A percentile compares a stretch with the other conserved stretches of the same genome.
phyloP scores from a whole-genome alignment of 2,797 vertebrate species.

The Diceros bicornis region DNA sequence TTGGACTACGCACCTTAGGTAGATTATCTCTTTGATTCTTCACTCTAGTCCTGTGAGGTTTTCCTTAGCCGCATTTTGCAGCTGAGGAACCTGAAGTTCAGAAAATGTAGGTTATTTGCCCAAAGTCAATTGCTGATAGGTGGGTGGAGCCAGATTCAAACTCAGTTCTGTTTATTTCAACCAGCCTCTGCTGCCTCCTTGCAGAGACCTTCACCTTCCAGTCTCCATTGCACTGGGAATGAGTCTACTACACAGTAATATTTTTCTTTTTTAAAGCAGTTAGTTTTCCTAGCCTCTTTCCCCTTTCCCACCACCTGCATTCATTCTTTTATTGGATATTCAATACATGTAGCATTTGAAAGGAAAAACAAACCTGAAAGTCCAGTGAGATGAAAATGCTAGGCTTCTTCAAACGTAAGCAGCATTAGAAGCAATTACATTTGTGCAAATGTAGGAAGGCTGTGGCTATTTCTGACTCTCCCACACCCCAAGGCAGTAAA shows the following conservation, averaged over 20 bases:
- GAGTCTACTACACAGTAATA: background rate
- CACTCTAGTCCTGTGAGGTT: background rate
- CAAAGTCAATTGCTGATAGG: no score
- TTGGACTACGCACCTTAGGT: background rate
- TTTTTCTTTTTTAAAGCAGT: constrained; percentile 27
- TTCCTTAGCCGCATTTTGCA: background rate
- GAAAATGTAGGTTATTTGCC: background rate
- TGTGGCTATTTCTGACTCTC: constrained; percentile 46
- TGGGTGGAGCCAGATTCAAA: background rate
- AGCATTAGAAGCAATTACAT: constrained; percentile 73
- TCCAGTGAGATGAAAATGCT: background rate
- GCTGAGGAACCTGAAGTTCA: background rate
- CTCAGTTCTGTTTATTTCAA: background rate
- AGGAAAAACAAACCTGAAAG: constrained; percentile 41
- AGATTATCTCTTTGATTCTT: background rate
- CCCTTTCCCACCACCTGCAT: background rate
- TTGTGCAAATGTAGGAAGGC: constrained; percentile 59
- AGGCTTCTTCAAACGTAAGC: constrained; percentile 61
- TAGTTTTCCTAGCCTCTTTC: background rate
- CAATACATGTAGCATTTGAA: constrained; percentile 11
- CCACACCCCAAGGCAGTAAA: background rate
- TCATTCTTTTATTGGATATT: constrained; percentile 54
- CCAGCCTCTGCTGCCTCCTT: background rate
- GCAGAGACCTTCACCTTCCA: constrained; percentile 17
- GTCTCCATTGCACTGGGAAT: background rate